These are phyloP conservation scores for Drosophila gaucha DNA, from an alignment of 2,888 invertebrate genomes.

Conservation along the genomic window DNA sequence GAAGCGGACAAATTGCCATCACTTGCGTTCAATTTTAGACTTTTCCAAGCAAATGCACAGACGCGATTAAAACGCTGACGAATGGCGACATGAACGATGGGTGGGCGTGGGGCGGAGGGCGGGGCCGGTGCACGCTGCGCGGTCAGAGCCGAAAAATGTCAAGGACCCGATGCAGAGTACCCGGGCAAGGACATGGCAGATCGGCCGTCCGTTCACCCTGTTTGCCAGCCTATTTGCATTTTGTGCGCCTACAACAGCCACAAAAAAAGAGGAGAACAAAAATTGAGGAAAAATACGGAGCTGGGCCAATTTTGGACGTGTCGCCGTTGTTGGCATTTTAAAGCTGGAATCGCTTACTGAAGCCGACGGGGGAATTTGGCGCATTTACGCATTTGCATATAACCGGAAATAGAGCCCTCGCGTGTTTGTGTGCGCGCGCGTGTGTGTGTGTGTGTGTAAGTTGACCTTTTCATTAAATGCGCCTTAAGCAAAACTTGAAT, in stretches of 20 bases:
- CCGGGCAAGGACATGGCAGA: constrained; percentile 27
- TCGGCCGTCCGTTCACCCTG: constrained; percentile 24
- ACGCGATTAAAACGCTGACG: constrained; percentile 77
- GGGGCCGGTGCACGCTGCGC: too few species aligned
- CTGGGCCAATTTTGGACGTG: constrained; percentile 63
- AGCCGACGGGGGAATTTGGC: constrained; percentile 33
- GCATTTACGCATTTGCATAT: constrained; percentile 60
- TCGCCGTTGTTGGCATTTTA: constrained; percentile 52
- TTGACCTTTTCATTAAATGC: constrained; percentile 42
- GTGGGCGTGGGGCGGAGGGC: not conserved
- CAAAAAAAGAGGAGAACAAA: constrained; percentile 12
- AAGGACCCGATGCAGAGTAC: constrained; percentile 49
- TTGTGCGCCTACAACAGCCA: constrained; percentile 43
- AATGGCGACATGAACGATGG: constrained; percentile 42
- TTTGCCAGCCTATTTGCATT: constrained; percentile 63
- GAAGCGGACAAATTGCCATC: constrained; percentile 80
- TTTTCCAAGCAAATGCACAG: constrained; percentile 81
- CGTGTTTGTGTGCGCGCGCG: constrained; percentile 2
- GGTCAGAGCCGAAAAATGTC: constrained; percentile 60
- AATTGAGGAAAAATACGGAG: constrained; percentile 16
- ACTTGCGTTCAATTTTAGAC: constrained; percentile 81
- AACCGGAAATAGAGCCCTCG: constrained; percentile 27
- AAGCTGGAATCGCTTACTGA: constrained; percentile 34
- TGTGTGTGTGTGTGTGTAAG: constrained; percentile 15
- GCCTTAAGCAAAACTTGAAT: constrained; percentile 6